Percentiles rank a stretch among this genome's conserved stretches.
phyloP scores from a whole-genome alignment of 2,888 invertebrate genomes.

The Stenichneumon culpator region DNA sequence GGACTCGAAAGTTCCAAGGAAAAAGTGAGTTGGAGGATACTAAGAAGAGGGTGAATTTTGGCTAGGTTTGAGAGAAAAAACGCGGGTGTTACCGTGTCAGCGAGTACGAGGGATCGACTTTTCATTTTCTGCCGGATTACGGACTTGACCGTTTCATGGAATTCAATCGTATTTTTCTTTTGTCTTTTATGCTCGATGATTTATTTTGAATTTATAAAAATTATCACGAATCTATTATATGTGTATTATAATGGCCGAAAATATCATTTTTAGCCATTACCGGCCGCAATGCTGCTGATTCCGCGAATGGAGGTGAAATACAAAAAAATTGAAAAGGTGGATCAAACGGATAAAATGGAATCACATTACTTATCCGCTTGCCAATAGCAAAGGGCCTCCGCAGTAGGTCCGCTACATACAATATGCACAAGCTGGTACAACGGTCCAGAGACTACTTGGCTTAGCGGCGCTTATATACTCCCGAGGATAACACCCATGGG shows the following conservation, averaged over 20 bases:
- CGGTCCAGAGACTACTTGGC: slow-evolving; percentile 61
- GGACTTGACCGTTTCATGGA: background rate
- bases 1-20: slow-evolving; percentile 13
- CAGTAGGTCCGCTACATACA: slow-evolving; percentile 29
- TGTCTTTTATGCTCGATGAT: background rate
- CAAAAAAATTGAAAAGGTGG: background rate
- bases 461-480: slow-evolving; percentile 66
- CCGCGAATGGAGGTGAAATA: too few species aligned
- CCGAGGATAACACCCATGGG: slow-evolving; percentile 66
- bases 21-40: slow-evolving; percentile 66
- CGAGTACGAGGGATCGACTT: slow-evolving; percentile 47
- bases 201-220: background rate
- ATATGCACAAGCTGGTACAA: slow-evolving; percentile 29
- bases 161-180: background rate
- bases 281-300: background rate
- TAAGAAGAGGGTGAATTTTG: slow-evolving; percentile 71
- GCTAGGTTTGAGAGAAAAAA: slow-evolving; percentile 53
- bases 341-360: background rate
- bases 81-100: slow-evolving; percentile 80
- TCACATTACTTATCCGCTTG: slow-evolving; percentile 31
- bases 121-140: slow-evolving; percentile 60
- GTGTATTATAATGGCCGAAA: too few species aligned
- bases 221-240: too few species aligned
- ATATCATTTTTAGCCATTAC: too few species aligned
- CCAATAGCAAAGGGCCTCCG: slow-evolving; percentile 20